phyloP scores from a whole-genome alignment of 2,797 vertebrate genomes.

The Lerista edwardsae region DNA sequence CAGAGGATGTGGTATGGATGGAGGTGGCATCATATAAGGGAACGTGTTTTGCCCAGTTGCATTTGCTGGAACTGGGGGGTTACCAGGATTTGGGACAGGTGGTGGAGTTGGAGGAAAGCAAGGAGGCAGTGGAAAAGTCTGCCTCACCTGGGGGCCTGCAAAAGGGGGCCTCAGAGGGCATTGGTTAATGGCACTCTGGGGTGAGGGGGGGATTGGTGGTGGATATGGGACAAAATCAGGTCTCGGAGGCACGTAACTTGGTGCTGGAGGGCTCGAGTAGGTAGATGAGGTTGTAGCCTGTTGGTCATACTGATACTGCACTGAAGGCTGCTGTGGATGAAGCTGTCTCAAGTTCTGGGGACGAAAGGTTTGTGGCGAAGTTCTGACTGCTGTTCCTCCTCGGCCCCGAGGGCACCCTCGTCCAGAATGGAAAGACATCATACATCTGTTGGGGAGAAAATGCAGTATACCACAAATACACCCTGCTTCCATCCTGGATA shows the following conservation, averaged over 20 bases:
- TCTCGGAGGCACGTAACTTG: conserved; percentile 83
- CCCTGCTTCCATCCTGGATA: too few species aligned
- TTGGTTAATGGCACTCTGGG: conserved; percentile 79
- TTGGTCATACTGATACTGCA: conserved; percentile 87
- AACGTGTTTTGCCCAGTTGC: conserved; percentile 83
- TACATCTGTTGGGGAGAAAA: conserved; percentile 54
- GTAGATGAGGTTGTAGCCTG: conserved; percentile 75
- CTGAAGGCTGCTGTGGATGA: conserved; percentile 83
- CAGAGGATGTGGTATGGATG: conserved; percentile 80
- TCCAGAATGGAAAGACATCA: conserved; percentile 92
- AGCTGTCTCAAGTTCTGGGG: conserved; percentile 83
- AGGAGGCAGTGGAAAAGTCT: conserved; percentile 86
- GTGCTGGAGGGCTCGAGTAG: conserved; percentile 80
- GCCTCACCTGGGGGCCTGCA: conserved; percentile 82
- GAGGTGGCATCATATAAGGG: conserved; percentile 91
- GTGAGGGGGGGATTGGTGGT: conserved; percentile 81
- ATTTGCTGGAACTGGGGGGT: conserved; percentile 69
- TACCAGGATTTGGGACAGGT: conserved; percentile 81
- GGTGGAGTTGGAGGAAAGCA: conserved; percentile 89
- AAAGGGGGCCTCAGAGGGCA: conserved; percentile 86
- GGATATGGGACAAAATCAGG: conserved; percentile 90
- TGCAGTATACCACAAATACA: not conserved
- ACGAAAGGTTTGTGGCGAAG: conserved; percentile 83
- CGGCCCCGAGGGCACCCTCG: conserved; percentile 85
- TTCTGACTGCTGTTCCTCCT: conserved; percentile 80